Base-by-base conservation (phyloP, 2,797 vertebrate genomes). In the Pseudochromis fuscus region DNA sequence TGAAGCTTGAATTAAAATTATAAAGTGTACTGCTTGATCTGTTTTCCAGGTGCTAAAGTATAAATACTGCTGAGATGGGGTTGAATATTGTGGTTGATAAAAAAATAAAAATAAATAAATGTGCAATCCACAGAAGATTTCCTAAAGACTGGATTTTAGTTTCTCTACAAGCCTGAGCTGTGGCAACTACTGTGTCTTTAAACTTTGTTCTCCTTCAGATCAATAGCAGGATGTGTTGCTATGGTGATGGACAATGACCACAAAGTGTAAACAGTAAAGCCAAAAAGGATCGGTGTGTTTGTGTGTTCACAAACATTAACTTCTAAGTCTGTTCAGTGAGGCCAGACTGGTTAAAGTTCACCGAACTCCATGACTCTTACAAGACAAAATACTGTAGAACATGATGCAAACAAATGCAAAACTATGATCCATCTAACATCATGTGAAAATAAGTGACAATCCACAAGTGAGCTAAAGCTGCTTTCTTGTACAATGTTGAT, bases 211-310 rank as follows among this genome's bases (percentile, higher is more conserved):
- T 77, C 57, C 72, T 89, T 88, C 83, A 61, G 62, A 80, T 67
- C 81, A 84, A 77, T 79, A 71, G 87, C 91, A 91, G 90, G 87
- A 93, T 90, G 79, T 91, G 93, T 93, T 87, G 75, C 92, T 82
- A 92, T 93, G 87, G 90, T 53, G 81, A 93, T 79, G 79, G 83
- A 85, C 88, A 87, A 85, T 87, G 89, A 87, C 87, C 86, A 79
- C 81, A 78, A 65, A 89, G 86, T 85, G 90, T 90, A 93, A 94
- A 94, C 88, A 91, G 77, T 67, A 49, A 74, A 76, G 74, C 73
- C 73, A 85, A 75, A 88, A 84, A 83, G 69, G 80, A 76, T 66
- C 52, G 50, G 70, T 70, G 63, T 75, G 71, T 75, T 66, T 75
- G 72, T 80, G 75, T 76, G 79, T 58, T 72, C 61, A 66, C 72